A percentile compares a stretch with the other conserved stretches of the same genome.
phyloP scores from a whole-genome alignment of 2,113 vertebrate species.

The Synodontis membranacea region DNA sequence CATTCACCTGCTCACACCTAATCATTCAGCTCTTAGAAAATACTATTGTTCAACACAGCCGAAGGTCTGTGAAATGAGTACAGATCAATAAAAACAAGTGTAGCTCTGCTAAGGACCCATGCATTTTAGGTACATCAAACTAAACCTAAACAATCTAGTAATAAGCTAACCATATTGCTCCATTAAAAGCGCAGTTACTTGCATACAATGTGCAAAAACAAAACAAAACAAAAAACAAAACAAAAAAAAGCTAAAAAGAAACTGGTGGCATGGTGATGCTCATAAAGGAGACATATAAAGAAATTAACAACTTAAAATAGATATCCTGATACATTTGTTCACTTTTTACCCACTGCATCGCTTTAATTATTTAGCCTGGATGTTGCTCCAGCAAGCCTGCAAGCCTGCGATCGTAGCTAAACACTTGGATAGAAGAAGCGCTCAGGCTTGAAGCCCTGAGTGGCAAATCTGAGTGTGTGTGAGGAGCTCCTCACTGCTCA shows the following conservation, averaged over 20 bases:
- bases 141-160: conserved; percentile 41
- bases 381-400: conserved; percentile 40
- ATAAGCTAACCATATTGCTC: conserved; percentile 50
- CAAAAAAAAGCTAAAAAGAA: conserved; percentile 33
- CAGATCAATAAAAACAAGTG: conserved; percentile 39
- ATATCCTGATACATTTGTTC: conserved; percentile 55
- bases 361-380: conserved; percentile 49
- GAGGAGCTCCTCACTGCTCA: conserved; percentile 67
- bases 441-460: conserved; percentile 51
- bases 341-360: conserved; percentile 52
- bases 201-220: conserved; percentile 57
- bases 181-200: conserved; percentile 58
- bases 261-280: conserved; percentile 48
- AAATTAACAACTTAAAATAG: conserved; percentile 59
- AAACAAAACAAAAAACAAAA: conserved; percentile 36
- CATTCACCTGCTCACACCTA: conserved; percentile 14
- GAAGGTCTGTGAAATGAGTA: conserved; percentile 44
- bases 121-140: conserved; percentile 45
- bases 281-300: conserved; percentile 55
- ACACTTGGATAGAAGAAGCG: conserved; percentile 22
- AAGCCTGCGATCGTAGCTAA: conserved; percentile 34
- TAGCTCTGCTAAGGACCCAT: conserved; percentile 48
- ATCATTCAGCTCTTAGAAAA: conserved; percentile 41
- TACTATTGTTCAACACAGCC: conserved; percentile 31
- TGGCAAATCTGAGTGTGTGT: conserved; percentile 33